Evolutionary conservation across 2,113 vertebrate genomes (phyloP).

Genomic region (Apeltes quadracus): DNA sequence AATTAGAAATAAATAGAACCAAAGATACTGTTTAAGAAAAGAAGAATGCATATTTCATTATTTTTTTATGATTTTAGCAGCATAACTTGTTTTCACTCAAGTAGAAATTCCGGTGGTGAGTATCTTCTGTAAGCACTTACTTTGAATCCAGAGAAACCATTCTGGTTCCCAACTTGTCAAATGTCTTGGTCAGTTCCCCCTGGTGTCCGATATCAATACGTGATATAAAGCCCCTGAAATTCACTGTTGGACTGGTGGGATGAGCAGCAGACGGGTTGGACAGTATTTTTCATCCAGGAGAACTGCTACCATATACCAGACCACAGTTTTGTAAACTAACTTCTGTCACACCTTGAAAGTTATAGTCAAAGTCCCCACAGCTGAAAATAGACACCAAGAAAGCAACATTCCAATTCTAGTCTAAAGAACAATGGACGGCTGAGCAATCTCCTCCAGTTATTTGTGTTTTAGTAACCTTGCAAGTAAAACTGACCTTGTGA

Average conservation of each 20-base stretch:
- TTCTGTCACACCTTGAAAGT: too few species aligned
- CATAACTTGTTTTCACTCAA: not conserved
- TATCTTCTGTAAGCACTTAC: not conserved
- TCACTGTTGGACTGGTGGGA: too few species aligned
- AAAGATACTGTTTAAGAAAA: not conserved
- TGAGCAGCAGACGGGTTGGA: too few species aligned
- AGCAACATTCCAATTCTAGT: not conserved
- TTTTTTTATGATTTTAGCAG: not conserved
- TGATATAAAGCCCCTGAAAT: too few species aligned
- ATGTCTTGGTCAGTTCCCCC: too few species aligned
- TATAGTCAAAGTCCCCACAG: not conserved
- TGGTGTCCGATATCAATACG: too few species aligned
- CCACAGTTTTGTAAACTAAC: too few species aligned
- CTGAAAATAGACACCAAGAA: not conserved
- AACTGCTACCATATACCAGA: too few species aligned
- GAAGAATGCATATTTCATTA: not conserved
- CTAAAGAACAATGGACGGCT: not conserved
- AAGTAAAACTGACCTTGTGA: conserved; percentile 36
- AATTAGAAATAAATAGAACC: not conserved
- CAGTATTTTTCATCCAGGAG: too few species aligned
- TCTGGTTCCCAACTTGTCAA: too few species aligned
- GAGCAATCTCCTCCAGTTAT: conserved; percentile 1
- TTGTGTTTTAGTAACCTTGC: conserved; percentile 19
- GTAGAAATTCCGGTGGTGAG: not conserved
- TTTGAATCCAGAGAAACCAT: too few species aligned